phyloP scores from a whole-genome alignment of 2,888 invertebrate species.

The Tholera decimalis region DNA sequence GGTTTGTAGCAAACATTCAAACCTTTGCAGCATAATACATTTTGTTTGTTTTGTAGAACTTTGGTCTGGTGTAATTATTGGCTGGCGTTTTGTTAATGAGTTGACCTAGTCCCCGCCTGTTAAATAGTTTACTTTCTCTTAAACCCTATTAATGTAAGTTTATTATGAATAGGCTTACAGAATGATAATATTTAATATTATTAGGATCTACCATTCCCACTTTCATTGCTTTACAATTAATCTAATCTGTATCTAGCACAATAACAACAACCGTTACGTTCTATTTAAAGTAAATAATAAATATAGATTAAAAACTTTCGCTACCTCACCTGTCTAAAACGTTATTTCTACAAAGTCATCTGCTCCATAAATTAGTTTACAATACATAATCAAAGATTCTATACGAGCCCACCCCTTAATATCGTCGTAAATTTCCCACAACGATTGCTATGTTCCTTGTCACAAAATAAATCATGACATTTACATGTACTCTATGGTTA shows the following conservation, averaged over 20 bases:
- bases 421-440: constrained; percentile 90
- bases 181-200: neutral
- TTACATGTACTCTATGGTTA: constrained; percentile 73
- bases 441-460: constrained; percentile 84
- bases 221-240: constrained; percentile 35
- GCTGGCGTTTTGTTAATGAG: constrained; percentile 24
- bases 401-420: constrained; percentile 81
- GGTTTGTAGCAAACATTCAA: constrained; percentile 1
- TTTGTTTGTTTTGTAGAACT: constrained; percentile 5
- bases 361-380: constrained; percentile 73
- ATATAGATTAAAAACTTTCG: constrained; percentile 56
- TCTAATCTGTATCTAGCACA: constrained; percentile 22
- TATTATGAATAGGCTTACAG: constrained; percentile 15
- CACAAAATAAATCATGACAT: constrained; percentile 88
- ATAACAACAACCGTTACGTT: constrained; percentile 45
- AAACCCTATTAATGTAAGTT: constrained; percentile 24
- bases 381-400: constrained; percentile 79
- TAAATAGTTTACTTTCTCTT: constrained; percentile 15
- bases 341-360: constrained; percentile 66
- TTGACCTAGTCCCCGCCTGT: constrained; percentile 8
- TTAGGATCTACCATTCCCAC: constrained; percentile 7
- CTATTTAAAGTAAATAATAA: constrained; percentile 42
- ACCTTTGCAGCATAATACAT: constrained; percentile 17
- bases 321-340: constrained; percentile 55
- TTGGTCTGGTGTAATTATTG: constrained; percentile 26